Evolutionary conservation across 2,888 invertebrate species (phyloP), one percentile per base, ranked within the genome.

Genomic region (Drosophila borborema): DNA sequence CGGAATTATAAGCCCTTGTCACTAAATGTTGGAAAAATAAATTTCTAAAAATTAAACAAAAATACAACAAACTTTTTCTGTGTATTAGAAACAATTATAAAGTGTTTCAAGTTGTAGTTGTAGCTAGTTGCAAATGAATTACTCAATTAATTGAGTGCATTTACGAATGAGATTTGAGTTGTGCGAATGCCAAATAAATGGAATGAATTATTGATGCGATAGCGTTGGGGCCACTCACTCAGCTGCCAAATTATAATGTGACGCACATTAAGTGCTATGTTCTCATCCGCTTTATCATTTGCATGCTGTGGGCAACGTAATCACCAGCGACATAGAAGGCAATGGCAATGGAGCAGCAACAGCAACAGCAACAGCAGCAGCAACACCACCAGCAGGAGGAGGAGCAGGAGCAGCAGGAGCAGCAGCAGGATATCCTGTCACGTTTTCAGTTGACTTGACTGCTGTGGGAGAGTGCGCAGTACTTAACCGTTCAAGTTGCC

Each of bases 401-500:
- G 63, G 1, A 38, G 38, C 6, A 53, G 43, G 2, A 55, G 38
- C 34, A 41, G 10, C 23, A 64, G 56, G 34, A 53, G 54, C 66
- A 72, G 63, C 64, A 73, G 80, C 86, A 86, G 85, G 85, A 86
- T 86, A 88, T 86, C 85, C 85, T 86, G 85, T 86, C 85, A 88
- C 85, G 85, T 86, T 86, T 88, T 88, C 88, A 88, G 85, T 88
- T 88, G 85, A 86, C 85, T 86, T 86, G 85, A 88, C 85, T 88
- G 88, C 65, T 70, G 80, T 72, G 71, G 64, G 73, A 78, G 80
- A 80, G 82, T 69, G 71, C 68, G 61, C 51, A 85, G 89, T 89
- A 87, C 86, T 86, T 86, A 86, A 86, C 86, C 86, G 86, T 86
- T 86, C 89, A 86, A 86, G 86, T 87, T 89, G 85, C 76, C 76